Evolutionary conservation across 2,888 invertebrate genomes (phyloP), one percentile per base, ranked within the genome.

Genomic region (Eulithis prunata): DNA sequence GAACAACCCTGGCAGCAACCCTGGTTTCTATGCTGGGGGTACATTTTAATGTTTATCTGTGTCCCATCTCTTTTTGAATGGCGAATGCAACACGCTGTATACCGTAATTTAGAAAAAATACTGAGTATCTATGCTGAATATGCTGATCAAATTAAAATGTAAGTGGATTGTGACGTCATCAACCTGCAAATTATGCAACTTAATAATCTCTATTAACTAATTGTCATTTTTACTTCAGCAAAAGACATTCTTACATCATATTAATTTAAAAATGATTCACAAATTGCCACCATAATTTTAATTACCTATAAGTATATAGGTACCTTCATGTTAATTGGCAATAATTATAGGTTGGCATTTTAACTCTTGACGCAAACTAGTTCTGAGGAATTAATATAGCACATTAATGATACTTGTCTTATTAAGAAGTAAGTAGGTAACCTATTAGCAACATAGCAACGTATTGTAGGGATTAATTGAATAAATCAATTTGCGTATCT

Each of bases 1-100:
- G 86, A 86, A 80, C 85, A 85, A 72, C 84, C 86, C 84, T 82
- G 81, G 74, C 83, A 74, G 41, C 41, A 8, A 41, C 10, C 41
- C 41, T 76, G 75, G 73, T 74, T 74, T 72, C 75, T 78, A 77
- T 73, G 81, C 78, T 82, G 85, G 82, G 85, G 87, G 84, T 81
- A 83, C 78, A 80, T 82, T 84, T 81, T 81, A 83, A 85, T 85
- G 81, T 75, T 78, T 72, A 72, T 75, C 53, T 57, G 38, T 64
- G 58, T 67, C 63, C 61, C 62, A 64, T 63, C 61, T 65, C 62
- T 63, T 68, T 57, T 64, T 62, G 53, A 69, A 45, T 56, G 47
- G 60, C 51, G 47, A 64, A 43, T 52, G n/a, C 52, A 32, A 52
- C 28, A 52, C 32, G 41, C 41, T 6, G 8, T 11, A 10, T 21